A percentile compares a stretch with the other conserved stretches of the same genome.
Conservation (phyloP, 1,140 invertebrate species). For the Chlorops oryzae region DNA sequence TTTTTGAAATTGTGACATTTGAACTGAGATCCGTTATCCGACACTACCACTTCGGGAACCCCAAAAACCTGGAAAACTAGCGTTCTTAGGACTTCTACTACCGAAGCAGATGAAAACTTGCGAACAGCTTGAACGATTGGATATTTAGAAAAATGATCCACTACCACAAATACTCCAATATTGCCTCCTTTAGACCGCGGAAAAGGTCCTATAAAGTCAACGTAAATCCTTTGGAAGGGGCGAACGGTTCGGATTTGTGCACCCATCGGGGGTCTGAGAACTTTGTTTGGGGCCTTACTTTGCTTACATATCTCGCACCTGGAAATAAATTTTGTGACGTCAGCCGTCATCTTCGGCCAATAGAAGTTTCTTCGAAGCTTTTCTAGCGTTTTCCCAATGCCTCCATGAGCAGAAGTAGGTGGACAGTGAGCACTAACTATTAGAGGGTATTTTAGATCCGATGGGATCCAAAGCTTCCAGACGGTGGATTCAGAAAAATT, state of each 20-base stretch:
- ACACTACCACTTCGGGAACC: background rate
- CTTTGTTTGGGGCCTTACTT: slow-evolving; percentile 1
- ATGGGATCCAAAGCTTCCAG: slow-evolving; percentile 4
- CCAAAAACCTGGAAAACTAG: background rate
- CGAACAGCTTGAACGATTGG: background rate
- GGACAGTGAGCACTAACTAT: background rate
- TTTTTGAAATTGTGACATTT: background rate
- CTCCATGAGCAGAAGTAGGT: background rate
- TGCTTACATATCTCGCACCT: background rate
- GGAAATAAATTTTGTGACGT: background rate
- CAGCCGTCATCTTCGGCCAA: background rate
- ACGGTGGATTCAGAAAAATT: background rate
- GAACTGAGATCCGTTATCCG: slow-evolving; percentile 9
- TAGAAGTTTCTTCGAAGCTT: background rate
- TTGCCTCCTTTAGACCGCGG: background rate
- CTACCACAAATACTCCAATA: background rate
- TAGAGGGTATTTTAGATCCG: background rate
- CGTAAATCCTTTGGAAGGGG: slow-evolving; percentile 3
- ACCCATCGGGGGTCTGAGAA: background rate
- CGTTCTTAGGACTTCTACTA: background rate
- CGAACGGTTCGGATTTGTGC: background rate
- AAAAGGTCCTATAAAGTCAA: slow-evolving; percentile 9
- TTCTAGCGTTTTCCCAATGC: slow-evolving; percentile 2
- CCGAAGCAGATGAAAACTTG: background rate
- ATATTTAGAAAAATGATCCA: slow-evolving; percentile 10